Base-by-base conservation (phyloP, 2,797 vertebrate genomes). In the Fistularia commersonii region DNA sequence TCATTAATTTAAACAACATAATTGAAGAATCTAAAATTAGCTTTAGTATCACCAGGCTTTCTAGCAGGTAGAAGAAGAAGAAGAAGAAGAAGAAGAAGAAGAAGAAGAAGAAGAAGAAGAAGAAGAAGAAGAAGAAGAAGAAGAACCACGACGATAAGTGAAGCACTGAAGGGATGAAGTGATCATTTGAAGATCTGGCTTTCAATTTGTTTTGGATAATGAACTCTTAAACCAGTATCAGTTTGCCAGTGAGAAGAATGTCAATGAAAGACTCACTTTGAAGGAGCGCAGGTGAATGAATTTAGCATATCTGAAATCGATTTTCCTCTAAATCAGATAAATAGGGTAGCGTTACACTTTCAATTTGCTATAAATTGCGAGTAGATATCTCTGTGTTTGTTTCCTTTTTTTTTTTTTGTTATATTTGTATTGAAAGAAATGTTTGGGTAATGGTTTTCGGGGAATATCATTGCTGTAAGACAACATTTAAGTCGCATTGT, bases 11-110 rank as follows among this genome's bases (percentile, higher is more conserved):
- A 89, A 89, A 90, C 57, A 48, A 85, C 90, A 87, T 72, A 85
- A 90, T 85, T 86, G 81, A 78, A 80, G 83, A 84, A 88, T 90
- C 85, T 90, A 90, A 90, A 92, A 90, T 90, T 89, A 90, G 89
- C 83, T 81, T 89, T 79, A 71, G 68, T 83, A 88, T 88, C 87
- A 87, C 89, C 89, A 87, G 84, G 84, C 66, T 71, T 66, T 80
- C 84, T 80, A 58, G 79, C 69, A 66, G 54, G 69, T 74, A 70
- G 54, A 68, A 64, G 51, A 66, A 68, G 74, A 69, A 77, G 80
- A 81, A 71, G 62, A 76, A 76, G 77, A 65, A 76, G 53, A 45
- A 66, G 63, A 13, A 41, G 69, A 74, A 85, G 81, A 87, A 90
- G 72, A 85, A 72, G 89, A 86, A 83, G 86, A 77, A 66, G 76